phyloP scores from a whole-genome alignment of 2,888 invertebrate species.

The Lycocerus yunnanus region DNA sequence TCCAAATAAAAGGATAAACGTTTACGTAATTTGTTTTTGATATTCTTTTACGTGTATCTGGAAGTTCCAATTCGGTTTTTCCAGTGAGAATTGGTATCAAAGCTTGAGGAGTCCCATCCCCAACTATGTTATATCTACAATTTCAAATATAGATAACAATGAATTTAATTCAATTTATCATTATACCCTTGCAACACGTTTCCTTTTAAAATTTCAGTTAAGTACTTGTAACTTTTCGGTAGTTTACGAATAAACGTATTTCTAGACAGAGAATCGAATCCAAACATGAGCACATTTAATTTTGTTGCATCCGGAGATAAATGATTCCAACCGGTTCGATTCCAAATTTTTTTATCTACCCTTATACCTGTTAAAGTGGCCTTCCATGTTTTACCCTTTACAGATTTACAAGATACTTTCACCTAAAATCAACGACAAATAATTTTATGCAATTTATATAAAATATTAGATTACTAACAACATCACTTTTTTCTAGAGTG shows the following conservation, averaged over 20 bases:
- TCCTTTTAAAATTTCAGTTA: constrained; percentile 65
- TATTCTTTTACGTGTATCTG: constrained; percentile 78
- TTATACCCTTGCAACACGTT: constrained; percentile 70
- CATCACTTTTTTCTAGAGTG: constrained; percentile 69
- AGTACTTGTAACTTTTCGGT: constrained; percentile 73
- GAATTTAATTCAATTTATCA: not conserved
- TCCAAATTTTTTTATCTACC: constrained; percentile 54
- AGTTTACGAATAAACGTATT: constrained; percentile 80
- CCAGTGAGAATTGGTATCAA: constrained; percentile 88
- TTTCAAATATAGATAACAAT: not conserved
- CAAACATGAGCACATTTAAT: constrained; percentile 80
- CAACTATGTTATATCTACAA: constrained; percentile 74
- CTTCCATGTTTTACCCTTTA: constrained; percentile 64
- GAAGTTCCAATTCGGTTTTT: constrained; percentile 81
- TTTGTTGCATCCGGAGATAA: constrained; percentile 58
- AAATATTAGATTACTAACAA: constrained; percentile 48
- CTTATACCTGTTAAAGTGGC: constrained; percentile 69
- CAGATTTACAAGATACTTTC: constrained; percentile 66
- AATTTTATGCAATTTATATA: not conserved
- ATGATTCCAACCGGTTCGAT: constrained; percentile 57
- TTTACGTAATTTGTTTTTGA: constrained; percentile 69
- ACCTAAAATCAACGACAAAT: constrained; percentile 54
- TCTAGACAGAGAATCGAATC: constrained; percentile 86
- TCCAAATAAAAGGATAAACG: constrained; percentile 86
- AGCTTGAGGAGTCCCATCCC: constrained; percentile 87